Conservation (phyloP, 1,140 invertebrate genomes). For the Lepidostoma basale region DNA sequence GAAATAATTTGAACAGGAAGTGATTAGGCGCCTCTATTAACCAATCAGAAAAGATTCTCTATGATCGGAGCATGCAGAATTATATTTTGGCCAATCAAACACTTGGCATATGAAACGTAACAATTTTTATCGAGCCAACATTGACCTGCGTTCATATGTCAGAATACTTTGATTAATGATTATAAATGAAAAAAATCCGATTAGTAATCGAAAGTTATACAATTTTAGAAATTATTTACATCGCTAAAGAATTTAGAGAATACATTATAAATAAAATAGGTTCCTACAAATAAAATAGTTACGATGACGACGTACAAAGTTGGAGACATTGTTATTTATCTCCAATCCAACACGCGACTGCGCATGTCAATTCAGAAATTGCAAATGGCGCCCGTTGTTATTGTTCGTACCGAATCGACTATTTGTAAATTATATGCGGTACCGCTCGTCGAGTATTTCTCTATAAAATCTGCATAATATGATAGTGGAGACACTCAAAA, state of each 20-base stretch:
- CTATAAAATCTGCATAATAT: constrained; percentile 32
- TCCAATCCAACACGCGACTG: constrained; percentile 49
- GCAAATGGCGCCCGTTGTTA: constrained; percentile 65
- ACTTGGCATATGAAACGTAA: constrained; percentile 28
- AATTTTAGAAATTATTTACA: background rate
- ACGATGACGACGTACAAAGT: constrained; percentile 26
- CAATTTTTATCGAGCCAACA: constrained; percentile 9
- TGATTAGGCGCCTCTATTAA: constrained; percentile 33
- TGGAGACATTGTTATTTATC: constrained; percentile 28
- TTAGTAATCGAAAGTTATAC: background rate
- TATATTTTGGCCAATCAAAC: constrained; percentile 34
- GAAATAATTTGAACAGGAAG: constrained; percentile 33
- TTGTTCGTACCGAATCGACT: constrained; percentile 63
- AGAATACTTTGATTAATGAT: background rate
- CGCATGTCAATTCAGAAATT: constrained; percentile 64
- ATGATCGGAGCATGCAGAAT: constrained; percentile 32
- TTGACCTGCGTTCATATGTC: constrained; percentile 19
- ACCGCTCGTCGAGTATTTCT: constrained; percentile 24
- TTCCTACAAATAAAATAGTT: too few relatives aligned
- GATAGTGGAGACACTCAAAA: constrained; percentile 31
- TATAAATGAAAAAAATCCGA: background rate
- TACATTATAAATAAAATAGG: background rate
- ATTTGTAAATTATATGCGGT: constrained; percentile 60
- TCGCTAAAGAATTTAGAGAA: background rate
- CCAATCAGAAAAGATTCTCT: constrained; percentile 32